These are phyloP conservation scores for Bradysia coprophila DNA, from an alignment of 1,140 invertebrate genomes.

Conservation along the genomic window DNA sequence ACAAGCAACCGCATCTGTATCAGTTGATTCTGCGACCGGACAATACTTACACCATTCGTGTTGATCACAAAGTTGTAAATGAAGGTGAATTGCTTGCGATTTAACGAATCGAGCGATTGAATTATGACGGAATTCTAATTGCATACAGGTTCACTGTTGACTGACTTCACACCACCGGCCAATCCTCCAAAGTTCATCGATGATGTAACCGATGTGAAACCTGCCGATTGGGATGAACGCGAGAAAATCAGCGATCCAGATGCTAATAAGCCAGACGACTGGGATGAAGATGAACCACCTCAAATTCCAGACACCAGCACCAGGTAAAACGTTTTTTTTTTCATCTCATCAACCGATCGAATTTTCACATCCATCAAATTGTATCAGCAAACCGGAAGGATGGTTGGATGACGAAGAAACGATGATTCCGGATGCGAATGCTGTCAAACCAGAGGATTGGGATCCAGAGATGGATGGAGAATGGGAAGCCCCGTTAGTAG, in stretches of 20 bases:
- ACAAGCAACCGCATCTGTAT: conserved; percentile 91
- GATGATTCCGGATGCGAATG: conserved; percentile 73
- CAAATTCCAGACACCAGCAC: conserved; percentile 80
- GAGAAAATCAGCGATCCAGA: conserved; percentile 77
- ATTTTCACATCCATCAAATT: no score
- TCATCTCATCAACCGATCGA: no score
- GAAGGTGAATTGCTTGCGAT: no score
- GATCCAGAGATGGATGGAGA: conserved; percentile 96
- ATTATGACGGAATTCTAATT: no score
- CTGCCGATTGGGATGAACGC: conserved; percentile 90
- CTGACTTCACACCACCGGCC: conserved; percentile 82
- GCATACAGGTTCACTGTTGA: conserved; percentile 67
- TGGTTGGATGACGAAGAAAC: conserved; percentile 90
- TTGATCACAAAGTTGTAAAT: conserved; percentile 65
- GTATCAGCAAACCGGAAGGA: conserved; percentile 71
- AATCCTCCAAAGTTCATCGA: conserved; percentile 93
- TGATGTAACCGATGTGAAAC: conserved; percentile 79
- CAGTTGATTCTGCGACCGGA: conserved; percentile 78
- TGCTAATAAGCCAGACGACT: conserved; percentile 79
- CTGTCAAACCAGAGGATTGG: conserved; percentile 86
- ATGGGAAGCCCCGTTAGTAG: conserved; percentile 89
- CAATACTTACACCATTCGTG: conserved; percentile 52
- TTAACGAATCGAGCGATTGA: no score
- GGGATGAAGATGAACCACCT: conserved; percentile 84
- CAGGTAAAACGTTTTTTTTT: no score